Percentiles rank a stretch among this genome's conserved stretches.
Evolutionary conservation across 2,888 invertebrate species (phyloP).

Genomic region (Rhagonycha lutea): DNA sequence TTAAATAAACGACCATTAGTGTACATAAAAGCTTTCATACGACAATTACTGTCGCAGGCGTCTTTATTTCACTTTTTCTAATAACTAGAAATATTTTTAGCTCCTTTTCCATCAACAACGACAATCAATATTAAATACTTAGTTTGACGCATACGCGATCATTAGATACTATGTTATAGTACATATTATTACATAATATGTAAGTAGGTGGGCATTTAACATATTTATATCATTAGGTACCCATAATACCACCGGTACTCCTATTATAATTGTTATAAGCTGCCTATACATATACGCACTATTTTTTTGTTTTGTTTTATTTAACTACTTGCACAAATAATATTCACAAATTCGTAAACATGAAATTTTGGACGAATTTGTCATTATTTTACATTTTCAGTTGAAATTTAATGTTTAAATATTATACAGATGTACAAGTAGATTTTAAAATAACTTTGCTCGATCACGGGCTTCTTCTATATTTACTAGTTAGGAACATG

Average conservation of each 20-base stretch:
- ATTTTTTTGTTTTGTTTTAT: neutral
- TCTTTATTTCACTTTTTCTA: neutral
- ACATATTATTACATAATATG: neutral
- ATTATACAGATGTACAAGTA: constrained; percentile 6
- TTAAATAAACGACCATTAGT: neutral
- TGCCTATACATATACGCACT: neutral
- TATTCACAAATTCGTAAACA: constrained; percentile 9
- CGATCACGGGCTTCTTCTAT: constrained; percentile 29
- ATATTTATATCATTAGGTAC: neutral
- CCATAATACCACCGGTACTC: neutral
- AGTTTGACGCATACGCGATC: constrained; percentile 10
- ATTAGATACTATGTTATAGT: neutral
- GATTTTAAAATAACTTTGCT: constrained; percentile 30
- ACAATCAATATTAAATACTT: constrained; percentile 22
- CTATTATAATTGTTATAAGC: neutral
- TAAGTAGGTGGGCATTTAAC: constrained; percentile 6
- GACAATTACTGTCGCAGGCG: neutral
- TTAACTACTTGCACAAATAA: neutral
- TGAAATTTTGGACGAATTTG: constrained; percentile 19
- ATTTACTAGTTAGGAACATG: constrained; percentile 35
- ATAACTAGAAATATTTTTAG: neutral
- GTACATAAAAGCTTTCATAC: neutral
- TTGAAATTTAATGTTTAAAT: constrained; percentile 3
- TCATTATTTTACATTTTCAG: neutral
- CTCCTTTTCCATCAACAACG: constrained; percentile 19